Conservation (phyloP, 2,888 invertebrate species). For the Rhaphigaster nebulosa region DNA sequence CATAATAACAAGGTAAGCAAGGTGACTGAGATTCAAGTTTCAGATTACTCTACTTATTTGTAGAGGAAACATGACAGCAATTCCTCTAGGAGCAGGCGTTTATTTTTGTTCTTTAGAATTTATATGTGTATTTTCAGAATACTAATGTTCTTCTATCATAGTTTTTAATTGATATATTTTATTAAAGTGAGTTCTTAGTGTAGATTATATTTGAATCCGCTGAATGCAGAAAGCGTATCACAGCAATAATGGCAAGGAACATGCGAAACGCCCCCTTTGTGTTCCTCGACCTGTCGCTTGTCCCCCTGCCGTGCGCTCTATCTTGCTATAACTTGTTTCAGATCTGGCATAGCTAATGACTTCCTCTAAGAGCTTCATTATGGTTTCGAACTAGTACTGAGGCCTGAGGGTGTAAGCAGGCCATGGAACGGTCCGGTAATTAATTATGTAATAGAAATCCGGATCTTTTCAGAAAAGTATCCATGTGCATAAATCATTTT, state of each 20-base stretch:
- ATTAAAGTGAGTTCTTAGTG: neutral
- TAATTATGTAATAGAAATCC: slow-evolving; percentile 12
- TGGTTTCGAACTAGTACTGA: neutral
- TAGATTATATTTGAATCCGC: neutral
- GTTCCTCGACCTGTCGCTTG: neutral
- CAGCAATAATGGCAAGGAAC: neutral
- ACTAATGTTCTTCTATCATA: too few relatives aligned
- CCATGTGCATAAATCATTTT: neutral
- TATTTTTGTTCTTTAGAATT: too few relatives aligned
- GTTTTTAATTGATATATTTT: too few relatives aligned
- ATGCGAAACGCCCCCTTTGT: neutral
- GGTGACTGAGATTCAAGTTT: too few relatives aligned
- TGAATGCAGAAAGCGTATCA: neutral
- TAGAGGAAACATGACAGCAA: too few relatives aligned
- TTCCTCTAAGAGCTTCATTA: slow-evolving; percentile 7
- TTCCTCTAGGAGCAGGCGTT: too few relatives aligned
- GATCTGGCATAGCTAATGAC: slow-evolving; percentile 9
- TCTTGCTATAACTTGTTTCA: neutral
- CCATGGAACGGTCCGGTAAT: neutral
- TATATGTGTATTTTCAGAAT: too few relatives aligned
- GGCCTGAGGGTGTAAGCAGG: neutral
- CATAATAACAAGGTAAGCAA: too few relatives aligned
- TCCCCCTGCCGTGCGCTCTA: neutral
- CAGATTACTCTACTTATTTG: too few relatives aligned
- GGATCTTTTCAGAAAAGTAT: neutral